Evolutionary conservation across 2,888 invertebrate genomes (phyloP).

Genomic region (Parnassius apollo): DNA sequence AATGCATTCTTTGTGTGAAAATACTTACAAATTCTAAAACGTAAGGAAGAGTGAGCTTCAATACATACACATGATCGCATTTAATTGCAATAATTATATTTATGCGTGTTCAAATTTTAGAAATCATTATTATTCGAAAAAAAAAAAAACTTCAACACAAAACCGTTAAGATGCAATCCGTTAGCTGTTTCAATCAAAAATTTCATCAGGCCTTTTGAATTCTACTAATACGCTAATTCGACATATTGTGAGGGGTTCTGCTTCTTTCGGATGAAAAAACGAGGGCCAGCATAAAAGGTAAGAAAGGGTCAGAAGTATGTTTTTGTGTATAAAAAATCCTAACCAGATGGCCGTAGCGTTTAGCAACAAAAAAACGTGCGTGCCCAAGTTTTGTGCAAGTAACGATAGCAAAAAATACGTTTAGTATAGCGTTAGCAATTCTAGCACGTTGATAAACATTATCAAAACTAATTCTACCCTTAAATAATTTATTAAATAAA

Average conservation of each 20-base stretch:
- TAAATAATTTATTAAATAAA: too few relatives aligned
- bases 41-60: too few relatives aligned
- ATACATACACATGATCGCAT: not conserved
- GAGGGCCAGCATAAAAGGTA: slow-evolving; percentile 74
- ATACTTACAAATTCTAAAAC: too few relatives aligned
- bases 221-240: slow-evolving; percentile 79
- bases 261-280: slow-evolving; percentile 52
- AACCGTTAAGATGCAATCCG: slow-evolving; percentile 77
- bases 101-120: slow-evolving; percentile 52
- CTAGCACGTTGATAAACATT: too few relatives aligned
- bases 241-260: slow-evolving; percentile 74
- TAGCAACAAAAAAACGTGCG: slow-evolving; percentile 77
- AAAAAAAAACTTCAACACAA: slow-evolving; percentile 32
- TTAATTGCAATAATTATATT: slow-evolving; percentile 6
- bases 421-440: not conserved
- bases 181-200: slow-evolving; percentile 76
- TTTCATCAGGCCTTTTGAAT: slow-evolving; percentile 75
- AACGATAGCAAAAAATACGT: slow-evolving; percentile 44
- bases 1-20: too few relatives aligned
- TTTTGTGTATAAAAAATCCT: slow-evolving; percentile 69
- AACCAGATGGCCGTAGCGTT: slow-evolving; percentile 77
- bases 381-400: slow-evolving; percentile 67
- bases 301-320: slow-evolving; percentile 78
- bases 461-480: too few relatives aligned
- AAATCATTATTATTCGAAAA: slow-evolving; percentile 25